A percentile compares a stretch with the other conserved stretches of the same genome.
Evolutionary conservation across 1,140 invertebrate genomes (phyloP).

Genomic region (Ceratosolen fusciceps): DNA sequence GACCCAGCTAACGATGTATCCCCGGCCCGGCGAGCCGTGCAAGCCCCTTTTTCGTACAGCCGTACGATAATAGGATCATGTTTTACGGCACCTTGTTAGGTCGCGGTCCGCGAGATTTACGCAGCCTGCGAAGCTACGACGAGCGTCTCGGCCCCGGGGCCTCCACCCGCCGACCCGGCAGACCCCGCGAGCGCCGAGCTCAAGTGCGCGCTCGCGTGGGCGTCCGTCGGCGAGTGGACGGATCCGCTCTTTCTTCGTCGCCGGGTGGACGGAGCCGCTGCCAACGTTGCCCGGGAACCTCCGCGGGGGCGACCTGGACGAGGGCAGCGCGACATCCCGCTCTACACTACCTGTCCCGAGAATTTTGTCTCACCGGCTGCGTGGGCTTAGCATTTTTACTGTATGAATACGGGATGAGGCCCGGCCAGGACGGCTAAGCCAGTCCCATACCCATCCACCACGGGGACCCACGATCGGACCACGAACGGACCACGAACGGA

Average conservation of each 20-base stretch:
- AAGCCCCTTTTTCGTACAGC: slow-evolving; percentile 34
- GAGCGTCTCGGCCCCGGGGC: background rate
- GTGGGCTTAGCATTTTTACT: slow-evolving; percentile 32
- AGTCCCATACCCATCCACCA: too few species aligned
- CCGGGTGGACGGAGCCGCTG: background rate
- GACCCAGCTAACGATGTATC: slow-evolving; percentile 29
- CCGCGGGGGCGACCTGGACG: too few species aligned
- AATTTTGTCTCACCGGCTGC: slow-evolving; percentile 12
- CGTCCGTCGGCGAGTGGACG: slow-evolving; percentile 20
- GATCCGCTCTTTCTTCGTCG: slow-evolving; percentile 11
- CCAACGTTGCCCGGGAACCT: background rate
- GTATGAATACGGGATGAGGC: background rate
- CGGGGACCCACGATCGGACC: too few species aligned
- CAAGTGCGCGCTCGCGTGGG: slow-evolving; percentile 37
- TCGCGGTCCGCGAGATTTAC: slow-evolving; percentile 42
- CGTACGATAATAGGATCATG: slow-evolving; percentile 63
- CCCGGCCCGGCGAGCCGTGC: background rate
- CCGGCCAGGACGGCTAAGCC: background rate
- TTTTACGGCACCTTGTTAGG: slow-evolving; percentile 67
- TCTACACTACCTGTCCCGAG: too few species aligned
- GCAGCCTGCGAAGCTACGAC: slow-evolving; percentile 22
- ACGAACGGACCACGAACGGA: too few species aligned
- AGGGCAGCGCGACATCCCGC: too few species aligned
- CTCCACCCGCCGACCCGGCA: background rate
- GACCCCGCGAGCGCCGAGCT: background rate